Percentiles rank a stretch among this genome's conserved stretches.
These are phyloP conservation scores for Corbicula japonica DNA, from an alignment of 2,888 invertebrate species.

Conservation along the genomic window DNA sequence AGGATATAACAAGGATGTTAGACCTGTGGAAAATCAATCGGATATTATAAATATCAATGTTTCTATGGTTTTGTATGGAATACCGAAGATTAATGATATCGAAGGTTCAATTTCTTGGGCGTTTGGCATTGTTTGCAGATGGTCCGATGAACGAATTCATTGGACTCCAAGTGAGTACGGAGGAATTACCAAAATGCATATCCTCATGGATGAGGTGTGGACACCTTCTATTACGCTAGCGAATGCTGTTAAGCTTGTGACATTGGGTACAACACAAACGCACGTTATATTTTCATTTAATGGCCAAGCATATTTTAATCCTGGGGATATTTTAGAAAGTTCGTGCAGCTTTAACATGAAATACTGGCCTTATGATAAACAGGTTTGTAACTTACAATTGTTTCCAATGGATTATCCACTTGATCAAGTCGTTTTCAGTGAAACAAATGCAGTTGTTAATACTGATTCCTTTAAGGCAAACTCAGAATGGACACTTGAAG, in stretches of 20 bases:
- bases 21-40: no score
- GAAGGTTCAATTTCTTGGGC: no score
- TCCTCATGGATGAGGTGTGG: slow-evolving; percentile 36
- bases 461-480: background rate
- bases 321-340: slow-evolving; percentile 26
- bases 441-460: background rate
- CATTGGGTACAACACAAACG: slow-evolving; percentile 11
- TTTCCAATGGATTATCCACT: slow-evolving; percentile 20
- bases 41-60: no score
- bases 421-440: background rate
- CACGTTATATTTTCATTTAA: slow-evolving; percentile 13
- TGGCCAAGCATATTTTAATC: slow-evolving; percentile 17
- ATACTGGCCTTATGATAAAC: slow-evolving; percentile 58
- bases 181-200: slow-evolving; percentile 8
- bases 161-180: slow-evolving; percentile 40
- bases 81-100: no score
- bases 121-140: no score
- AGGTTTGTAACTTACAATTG: slow-evolving; percentile 31
- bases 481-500: slow-evolving; percentile 21
- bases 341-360: slow-evolving; percentile 48
- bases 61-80: no score
- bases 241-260: slow-evolving; percentile 13
- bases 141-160: slow-evolving; percentile 37
- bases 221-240: slow-evolving; percentile 29
- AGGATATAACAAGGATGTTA: no score